Evolutionary conservation across 2,888 invertebrate species (phyloP), one percentile per base, ranked within the genome.

Genomic region (Ligdia adustata): DNA sequence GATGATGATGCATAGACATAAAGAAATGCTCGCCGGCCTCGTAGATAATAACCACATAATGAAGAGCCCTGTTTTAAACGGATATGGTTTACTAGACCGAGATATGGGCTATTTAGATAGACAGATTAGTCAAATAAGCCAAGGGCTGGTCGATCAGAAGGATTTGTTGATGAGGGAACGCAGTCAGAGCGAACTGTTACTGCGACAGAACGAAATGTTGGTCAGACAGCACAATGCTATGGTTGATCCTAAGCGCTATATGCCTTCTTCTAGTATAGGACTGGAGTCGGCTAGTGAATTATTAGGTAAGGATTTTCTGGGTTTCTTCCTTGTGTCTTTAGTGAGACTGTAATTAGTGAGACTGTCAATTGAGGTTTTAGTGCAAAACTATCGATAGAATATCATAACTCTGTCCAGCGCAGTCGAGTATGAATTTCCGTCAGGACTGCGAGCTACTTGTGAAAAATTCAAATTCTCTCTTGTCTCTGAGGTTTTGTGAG

Each of bases 271-370:
- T 63, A 85, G 80, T 84, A 82, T 87, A 86, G 86, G 81, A 63
- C 71, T 82, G 28, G 89, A 88, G 35, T 80, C 85, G 41, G 72
- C 79, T 87, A 89, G 81, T 83, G 89, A 90, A 83, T 72, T 89
- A 82, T 85, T 90, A 89, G 89, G 89, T 90, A 60, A 81, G 75
- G 31, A 26, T 11, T n/a, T 9, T 35, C 22, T 47, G 42, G 14
- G 13, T 37, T 13, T 28, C 27, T 7, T 40, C 4, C 37, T 43
- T 29, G 26, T 16, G 22, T n/a, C n/a, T n/a, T n/a, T n/a, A n/a
- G n/a, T n/a, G n/a, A n/a, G n/a, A n/a, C n/a, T n/a, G n/a, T n/a
- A n/a, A n/a, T n/a, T n/a, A n/a, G n/a, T n/a, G n/a, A n/a, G n/a
- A n/a, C n/a, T n/a, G n/a, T n/a, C n/a, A n/a, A n/a, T n/a, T n/a